A percentile compares a stretch with the other conserved stretches of the same genome.
Conservation (phyloP, 2,888 invertebrate genomes). For the Marasmarcha lunaedactyla region DNA sequence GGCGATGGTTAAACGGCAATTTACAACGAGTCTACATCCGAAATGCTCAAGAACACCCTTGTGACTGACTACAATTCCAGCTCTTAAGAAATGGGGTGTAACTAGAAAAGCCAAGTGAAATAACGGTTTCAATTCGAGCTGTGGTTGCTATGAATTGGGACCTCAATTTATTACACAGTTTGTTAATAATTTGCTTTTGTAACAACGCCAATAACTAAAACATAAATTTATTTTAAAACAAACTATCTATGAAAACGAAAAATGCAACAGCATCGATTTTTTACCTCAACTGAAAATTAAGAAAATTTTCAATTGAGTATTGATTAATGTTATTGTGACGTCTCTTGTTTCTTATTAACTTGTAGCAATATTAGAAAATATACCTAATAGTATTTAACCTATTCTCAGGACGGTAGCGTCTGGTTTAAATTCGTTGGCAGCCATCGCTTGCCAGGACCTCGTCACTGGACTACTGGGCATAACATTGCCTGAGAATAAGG, state of each 20-base stretch:
- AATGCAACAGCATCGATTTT: no score
- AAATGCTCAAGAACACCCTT: conserved; percentile 19
- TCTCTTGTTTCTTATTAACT: no score
- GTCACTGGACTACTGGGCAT: conserved; percentile 79
- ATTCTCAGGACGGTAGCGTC: conserved; percentile 94
- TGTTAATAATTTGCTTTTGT: not conserved
- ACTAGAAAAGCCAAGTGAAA: conserved; percentile 46
- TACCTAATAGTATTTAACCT: no score
- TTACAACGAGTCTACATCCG: no score
- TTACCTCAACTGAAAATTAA: no score
- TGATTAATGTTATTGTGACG: no score
- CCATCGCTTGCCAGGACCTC: conserved; percentile 91
- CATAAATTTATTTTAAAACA: no score
- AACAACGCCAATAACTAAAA: no score
- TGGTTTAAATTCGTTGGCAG: conserved; percentile 93
- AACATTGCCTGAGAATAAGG: conserved; percentile 78
- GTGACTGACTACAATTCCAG: conserved; percentile 30
- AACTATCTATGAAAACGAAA: no score
- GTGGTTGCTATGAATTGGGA: conserved; percentile 23
- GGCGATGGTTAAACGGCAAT: no score
- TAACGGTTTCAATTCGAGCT: conserved; percentile 45
- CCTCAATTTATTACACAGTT: conserved; percentile 18
- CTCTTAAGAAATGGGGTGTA: conserved; percentile 28
- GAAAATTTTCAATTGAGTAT: no score
- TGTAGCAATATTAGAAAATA: no score